Evolutionary conservation across 2,888 invertebrate genomes (phyloP).

Genomic region (Leucania comma): DNA sequence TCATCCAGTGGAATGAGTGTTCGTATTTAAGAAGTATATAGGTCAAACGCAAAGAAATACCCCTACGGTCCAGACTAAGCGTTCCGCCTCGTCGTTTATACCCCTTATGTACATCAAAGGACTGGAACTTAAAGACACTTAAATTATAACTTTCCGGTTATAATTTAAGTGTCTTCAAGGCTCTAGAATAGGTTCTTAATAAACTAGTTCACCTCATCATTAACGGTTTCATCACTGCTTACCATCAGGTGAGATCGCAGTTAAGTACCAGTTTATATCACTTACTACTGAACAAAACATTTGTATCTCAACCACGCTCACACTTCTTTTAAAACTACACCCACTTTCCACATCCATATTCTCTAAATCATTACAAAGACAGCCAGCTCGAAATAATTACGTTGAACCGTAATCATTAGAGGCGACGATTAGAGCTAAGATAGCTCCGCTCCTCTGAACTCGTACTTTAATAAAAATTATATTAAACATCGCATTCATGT

Average conservation of each 20-base stretch:
- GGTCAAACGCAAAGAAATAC: no score
- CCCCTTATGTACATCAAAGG: no score
- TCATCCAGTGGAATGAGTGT: not conserved
- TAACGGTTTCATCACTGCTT: no score
- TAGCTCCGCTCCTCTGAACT: constrained; percentile 86
- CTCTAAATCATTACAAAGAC: constrained; percentile 63
- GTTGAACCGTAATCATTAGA: constrained; percentile 85
- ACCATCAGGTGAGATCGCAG: no score
- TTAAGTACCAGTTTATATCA: not conserved
- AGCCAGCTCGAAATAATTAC: constrained; percentile 87
- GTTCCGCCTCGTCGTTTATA: no score
- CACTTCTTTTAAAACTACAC: not conserved
- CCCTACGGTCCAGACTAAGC: no score
- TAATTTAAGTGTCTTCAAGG: no score
- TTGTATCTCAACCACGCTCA: constrained; percentile 20
- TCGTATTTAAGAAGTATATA: not conserved
- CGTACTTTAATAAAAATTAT: constrained; percentile 88
- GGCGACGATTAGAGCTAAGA: constrained; percentile 87
- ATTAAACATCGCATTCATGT: constrained; percentile 83
- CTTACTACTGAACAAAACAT: not conserved
- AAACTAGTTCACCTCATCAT: no score
- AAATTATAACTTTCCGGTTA: no score
- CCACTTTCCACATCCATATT: constrained; percentile 68
- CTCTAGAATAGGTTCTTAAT: no score
- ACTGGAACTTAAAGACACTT: no score